phyloP scores from a whole-genome alignment of 2,113 vertebrate genomes.

The Seriola rivoliana region DNA sequence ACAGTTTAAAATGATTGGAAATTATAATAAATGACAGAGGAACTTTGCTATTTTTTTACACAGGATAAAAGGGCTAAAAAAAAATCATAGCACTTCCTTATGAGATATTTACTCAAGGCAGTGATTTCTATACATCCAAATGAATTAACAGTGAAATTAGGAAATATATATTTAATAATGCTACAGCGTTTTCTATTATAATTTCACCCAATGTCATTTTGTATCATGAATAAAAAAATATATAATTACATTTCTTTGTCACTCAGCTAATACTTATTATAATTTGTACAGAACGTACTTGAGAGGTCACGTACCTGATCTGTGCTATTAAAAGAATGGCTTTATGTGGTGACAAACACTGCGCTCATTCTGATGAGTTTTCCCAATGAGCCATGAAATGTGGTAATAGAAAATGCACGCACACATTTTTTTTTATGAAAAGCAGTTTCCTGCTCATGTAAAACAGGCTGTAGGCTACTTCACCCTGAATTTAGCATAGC shows the following conservation, averaged over 20 bases:
- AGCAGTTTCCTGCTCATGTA: conserved; percentile 69
- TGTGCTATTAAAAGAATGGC: conserved; percentile 6
- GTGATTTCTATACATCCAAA: background rate
- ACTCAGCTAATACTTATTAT: background rate
- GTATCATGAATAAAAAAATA: background rate
- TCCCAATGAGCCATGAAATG: conserved; percentile 55
- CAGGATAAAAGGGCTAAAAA: background rate
- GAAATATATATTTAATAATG: background rate
- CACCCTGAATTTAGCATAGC: background rate
- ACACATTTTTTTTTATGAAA: conserved; percentile 47
- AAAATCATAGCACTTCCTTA: background rate
- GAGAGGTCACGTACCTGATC: conserved; percentile 9
- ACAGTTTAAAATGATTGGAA: background rate
- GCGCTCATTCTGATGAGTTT: conserved; percentile 35
- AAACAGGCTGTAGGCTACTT: conserved; percentile 43
- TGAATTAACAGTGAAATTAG: background rate
- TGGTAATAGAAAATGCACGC: conserved; percentile 38
- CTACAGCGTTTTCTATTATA: background rate
- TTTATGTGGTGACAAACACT: conserved; percentile 30
- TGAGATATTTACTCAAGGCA: background rate
- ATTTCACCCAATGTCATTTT: background rate
- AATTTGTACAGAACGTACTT: conserved; percentile 17
- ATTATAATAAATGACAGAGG: background rate
- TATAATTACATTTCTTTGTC: background rate
- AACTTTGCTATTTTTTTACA: background rate